Percentiles rank a stretch among this genome's conserved stretches.
phyloP scores from a whole-genome alignment of 2,888 invertebrate species.

The Stegophylla sp. region DNA sequence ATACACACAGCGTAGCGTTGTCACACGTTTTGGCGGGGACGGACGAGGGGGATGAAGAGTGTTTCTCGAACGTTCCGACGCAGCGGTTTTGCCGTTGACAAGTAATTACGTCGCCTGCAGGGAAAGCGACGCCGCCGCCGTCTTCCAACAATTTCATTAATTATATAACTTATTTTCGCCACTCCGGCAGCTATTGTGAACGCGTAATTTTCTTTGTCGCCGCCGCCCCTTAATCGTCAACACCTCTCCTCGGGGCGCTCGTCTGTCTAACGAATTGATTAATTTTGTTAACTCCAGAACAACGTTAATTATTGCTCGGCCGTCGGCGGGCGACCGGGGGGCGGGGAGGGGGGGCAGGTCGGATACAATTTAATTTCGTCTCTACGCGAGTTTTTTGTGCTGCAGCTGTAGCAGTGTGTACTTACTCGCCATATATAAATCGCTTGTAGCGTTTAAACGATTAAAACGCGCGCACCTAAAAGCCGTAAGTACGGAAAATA shows the following conservation, averaged over 20 bases:
- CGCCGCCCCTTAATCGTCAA: constrained; percentile 10
- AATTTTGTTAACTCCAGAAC: constrained; percentile 56
- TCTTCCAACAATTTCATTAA: constrained; percentile 59
- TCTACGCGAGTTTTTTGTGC: no score
- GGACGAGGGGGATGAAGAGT: not conserved
- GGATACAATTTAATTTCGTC: constrained; percentile 40
- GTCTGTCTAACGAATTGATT: constrained; percentile 57
- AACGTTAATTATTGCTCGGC: constrained; percentile 51
- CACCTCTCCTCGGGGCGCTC: constrained; percentile 9
- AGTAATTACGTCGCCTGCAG: constrained; percentile 57
- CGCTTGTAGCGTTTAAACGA: constrained; percentile 10
- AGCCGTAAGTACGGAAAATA: no score
- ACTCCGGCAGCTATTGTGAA: constrained; percentile 54
- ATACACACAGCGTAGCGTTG: constrained; percentile 13
- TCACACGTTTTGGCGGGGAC: not conserved
- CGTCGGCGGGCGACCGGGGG: no score
- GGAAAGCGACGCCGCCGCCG: constrained; percentile 43
- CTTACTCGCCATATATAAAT: not conserved
- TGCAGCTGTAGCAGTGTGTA: no score
- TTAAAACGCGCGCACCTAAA: constrained; percentile 36
- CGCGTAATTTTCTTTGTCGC: constrained; percentile 58
- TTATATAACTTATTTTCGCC: constrained; percentile 59
- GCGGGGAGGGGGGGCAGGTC: no score
- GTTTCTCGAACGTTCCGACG: constrained; percentile 29
- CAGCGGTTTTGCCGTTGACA: constrained; percentile 58